Conservation (phyloP, 1,140 invertebrate genomes). For the Procambarus clarkii region DNA sequence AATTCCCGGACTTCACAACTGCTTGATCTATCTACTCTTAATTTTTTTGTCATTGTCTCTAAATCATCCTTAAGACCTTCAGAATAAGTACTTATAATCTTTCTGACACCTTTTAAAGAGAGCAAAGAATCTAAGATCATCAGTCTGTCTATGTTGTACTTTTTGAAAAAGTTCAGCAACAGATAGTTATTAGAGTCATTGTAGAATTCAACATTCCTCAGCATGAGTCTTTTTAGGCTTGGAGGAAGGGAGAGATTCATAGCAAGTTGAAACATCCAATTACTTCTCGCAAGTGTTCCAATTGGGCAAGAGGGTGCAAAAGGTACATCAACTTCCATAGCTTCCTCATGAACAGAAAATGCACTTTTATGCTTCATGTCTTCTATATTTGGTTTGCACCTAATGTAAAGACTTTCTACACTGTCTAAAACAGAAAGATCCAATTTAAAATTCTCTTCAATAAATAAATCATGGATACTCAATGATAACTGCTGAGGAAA, state of each 20-base stretch:
- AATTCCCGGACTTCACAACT: neutral
- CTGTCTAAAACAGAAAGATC: slow-evolving; percentile 9
- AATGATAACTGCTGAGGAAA: slow-evolving; percentile 2
- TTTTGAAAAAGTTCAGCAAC: slow-evolving; percentile 2
- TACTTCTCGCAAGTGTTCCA: neutral
- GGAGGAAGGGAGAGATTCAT: neutral
- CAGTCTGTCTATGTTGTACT: neutral
- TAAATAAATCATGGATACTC: slow-evolving; percentile 19
- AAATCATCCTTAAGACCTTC: neutral
- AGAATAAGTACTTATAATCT: slow-evolving; percentile 4
- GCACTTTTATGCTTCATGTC: neutral
- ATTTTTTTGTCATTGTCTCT: slow-evolving; percentile 22
- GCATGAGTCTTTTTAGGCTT: slow-evolving; percentile 28
- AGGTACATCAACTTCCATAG: neutral
- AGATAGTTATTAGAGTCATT: slow-evolving; percentile 25
- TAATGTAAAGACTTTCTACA: slow-evolving; percentile 3
- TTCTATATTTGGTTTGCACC: neutral
- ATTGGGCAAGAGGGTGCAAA: too few species aligned
- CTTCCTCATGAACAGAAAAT: neutral
- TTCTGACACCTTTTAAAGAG: slow-evolving; percentile 28
- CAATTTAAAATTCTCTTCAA: slow-evolving; percentile 19
- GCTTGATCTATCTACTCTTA: neutral
- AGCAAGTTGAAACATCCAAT: slow-evolving; percentile 13
- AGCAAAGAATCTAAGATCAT: slow-evolving; percentile 31
- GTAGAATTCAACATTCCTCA: slow-evolving; percentile 48